These are phyloP conservation scores for Gadus chalcogrammus DNA, from an alignment of 2,113 vertebrate species.

Conservation along the genomic window DNA sequence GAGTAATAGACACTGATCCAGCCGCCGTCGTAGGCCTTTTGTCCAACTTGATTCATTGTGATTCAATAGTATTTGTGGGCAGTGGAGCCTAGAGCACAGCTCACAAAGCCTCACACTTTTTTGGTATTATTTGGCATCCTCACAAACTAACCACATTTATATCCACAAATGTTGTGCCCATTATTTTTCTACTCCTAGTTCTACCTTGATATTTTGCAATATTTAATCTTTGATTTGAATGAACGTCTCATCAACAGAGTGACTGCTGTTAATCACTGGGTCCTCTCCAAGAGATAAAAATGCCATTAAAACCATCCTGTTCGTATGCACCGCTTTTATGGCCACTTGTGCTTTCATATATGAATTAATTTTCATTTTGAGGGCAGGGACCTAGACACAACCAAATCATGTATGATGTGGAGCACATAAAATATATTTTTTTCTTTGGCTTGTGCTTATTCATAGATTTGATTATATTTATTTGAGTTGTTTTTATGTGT, in stretches of 20 bases:
- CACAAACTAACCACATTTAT: conserved; percentile 30
- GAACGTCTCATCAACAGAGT: no score
- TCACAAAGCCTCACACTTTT: conserved; percentile 34
- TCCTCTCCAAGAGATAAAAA: not conserved
- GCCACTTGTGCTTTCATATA: not conserved
- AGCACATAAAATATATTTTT: no score
- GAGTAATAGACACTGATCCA: conserved; percentile 71
- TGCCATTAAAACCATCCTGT: not conserved
- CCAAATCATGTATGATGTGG: no score
- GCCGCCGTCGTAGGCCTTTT: conserved; percentile 65
- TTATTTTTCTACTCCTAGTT: no score
- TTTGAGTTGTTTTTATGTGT: no score
- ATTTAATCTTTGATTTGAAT: not conserved
- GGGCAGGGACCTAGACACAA: no score
- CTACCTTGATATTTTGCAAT: not conserved
- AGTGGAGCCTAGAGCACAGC: not conserved
- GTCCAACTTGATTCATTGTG: conserved; percentile 63
- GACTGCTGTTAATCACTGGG: not conserved
- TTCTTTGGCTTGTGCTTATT: no score
- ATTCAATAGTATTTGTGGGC: conserved; percentile 52
- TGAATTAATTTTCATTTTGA: no score
- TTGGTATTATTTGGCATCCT: conserved; percentile 16
- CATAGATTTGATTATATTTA: no score
- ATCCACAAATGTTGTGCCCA: conserved; percentile 10
- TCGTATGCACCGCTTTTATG: not conserved